Base-by-base conservation (phyloP, 2,888 invertebrate species). In the Agriopis leucophaearia region DNA sequence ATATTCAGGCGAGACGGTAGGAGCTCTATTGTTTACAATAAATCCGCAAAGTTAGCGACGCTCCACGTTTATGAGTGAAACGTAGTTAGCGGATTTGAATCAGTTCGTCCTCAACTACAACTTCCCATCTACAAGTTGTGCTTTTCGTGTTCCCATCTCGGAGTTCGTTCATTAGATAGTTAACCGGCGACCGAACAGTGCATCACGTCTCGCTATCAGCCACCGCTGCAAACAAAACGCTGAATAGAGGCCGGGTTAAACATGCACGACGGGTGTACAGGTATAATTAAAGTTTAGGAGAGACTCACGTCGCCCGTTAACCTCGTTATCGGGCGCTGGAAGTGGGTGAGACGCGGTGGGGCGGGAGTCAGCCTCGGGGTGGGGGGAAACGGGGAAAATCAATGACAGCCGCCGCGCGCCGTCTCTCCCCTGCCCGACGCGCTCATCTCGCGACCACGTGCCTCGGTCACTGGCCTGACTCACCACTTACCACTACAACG, bases 231-330 rank as follows among this genome's bases (percentile, higher is more conserved):
- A 92, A 91, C 91, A 91, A 91, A 91, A 90, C 89, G 86, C 81
- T 88, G 90, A 90, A 91, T 90, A 90, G 89, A 90, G 90, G 88
- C 87, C 88, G 88, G 91, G 90, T 92, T 92, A 91, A 94, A 92
- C 93, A 94, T 94, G 92, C 91, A 92, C 90, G 89, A 88, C 89
- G 90, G 90, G 87, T 92, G 92, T 92, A 94, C 91, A 89, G 90
- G 92, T 92, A 92, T 94, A 93, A 94, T 93, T 94, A 94, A 93
- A 94, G 93, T 94, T 94, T 94, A 93, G 92, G 92, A 93, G 92
- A 93, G 92, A 92, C 93, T 92, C 93, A 92, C 93, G 94, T 93
- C 92, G 94, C 94, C 92, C 92, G 93, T 94, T 94, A 94, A 94
- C 94, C 94, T 94, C 93, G 94, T 94, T 94, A 94, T 94, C 93